These are phyloP conservation scores for Lepus americanus DNA, from an alignment of 2,113 vertebrate genomes.

Conservation along the genomic window DNA sequence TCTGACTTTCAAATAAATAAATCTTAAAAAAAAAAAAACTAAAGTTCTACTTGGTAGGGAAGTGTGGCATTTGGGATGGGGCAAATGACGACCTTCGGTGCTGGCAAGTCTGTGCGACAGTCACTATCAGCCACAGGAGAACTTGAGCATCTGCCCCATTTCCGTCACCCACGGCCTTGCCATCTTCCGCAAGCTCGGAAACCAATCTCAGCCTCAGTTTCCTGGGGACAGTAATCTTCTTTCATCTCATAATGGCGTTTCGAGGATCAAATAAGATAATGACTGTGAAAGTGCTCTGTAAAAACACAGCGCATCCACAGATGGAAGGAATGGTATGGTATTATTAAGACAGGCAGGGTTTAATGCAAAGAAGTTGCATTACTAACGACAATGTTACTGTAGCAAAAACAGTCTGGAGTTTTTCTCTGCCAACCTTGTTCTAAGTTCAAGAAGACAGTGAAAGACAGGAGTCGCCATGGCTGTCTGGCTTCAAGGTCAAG, in stretches of 20 bases:
- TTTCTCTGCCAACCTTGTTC: slow-evolving; percentile 5
- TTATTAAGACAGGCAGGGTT: slow-evolving; percentile 54
- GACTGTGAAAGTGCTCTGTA: slow-evolving; percentile 6
- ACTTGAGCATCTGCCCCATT: not conserved
- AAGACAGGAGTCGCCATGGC: slow-evolving; percentile 63
- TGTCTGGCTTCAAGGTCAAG: slow-evolving; percentile 79
- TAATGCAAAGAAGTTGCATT: slow-evolving; percentile 47
- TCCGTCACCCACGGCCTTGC: not conserved
- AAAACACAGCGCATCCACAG: slow-evolving; percentile 23
- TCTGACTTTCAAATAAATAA: too few relatives aligned
- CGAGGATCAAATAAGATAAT: slow-evolving; percentile 54
- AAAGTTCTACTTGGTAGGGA: not conserved
- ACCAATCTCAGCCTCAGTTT: slow-evolving; percentile 20
- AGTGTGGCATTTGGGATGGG: fast-evolving
- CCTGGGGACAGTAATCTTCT: not conserved
- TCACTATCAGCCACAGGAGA: not conserved
- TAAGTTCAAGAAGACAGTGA: slow-evolving; percentile 55
- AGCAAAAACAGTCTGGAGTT: slow-evolving; percentile 5
- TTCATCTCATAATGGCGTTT: slow-evolving; percentile 38
- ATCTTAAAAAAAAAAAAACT: too few relatives aligned
- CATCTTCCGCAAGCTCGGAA: not conserved
- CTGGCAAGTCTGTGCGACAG: not conserved
- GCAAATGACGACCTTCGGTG: fast-evolving
- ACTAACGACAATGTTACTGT: slow-evolving; percentile 17
- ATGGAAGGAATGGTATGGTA: not conserved